Base-by-base conservation (phyloP, 2,797 vertebrate species). In the Cyclura pinguis region DNA sequence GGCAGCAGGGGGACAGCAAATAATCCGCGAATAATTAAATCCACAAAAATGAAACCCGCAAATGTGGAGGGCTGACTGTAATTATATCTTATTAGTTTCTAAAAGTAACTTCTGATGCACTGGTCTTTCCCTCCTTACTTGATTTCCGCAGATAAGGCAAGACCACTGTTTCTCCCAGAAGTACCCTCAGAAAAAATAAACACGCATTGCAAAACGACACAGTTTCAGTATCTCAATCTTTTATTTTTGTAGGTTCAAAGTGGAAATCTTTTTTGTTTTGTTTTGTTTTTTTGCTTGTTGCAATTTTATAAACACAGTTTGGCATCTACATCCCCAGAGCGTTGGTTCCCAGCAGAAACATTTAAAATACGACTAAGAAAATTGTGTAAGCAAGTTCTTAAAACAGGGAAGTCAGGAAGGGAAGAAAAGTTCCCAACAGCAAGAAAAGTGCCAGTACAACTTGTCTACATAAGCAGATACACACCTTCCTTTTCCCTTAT, bases 271-370 rank as follows among this genome's bases (percentile, higher is more conserved):
- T 64, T 38, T 16, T 80, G 0, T 64, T 27, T 22, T 47, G 24
- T 47, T 78, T 47, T 50, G 3, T 50, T 22, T 59, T 59, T 29
- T 16, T 47, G 13, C 20, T 72, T 12, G 18, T 50, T n/a, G 78
- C 82, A 62, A 4, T 81, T 91, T 72, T 91, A 88, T 84, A 91
- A 87, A 84, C 88, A 88, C 64, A 57, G 47, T 57, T 86, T 82
- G 81, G 86, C 85, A 78, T 57, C 90, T 57, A 87, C 73, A 22
- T 62, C 81, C 38, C 80, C 32, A 14, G 57, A 55, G 62, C 80
- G 2, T 13, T 69, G n/a, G 86, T 78, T 81, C 86, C 38, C 62
- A 6, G 80, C 7, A 24, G 9, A 32, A 42, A n/a, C 38, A 1
- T 73, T 72, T 57, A 55, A 27, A 64, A 42, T 8, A 47, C 3